Evolutionary conservation across 2,113 vertebrate genomes (phyloP).

Genomic region (Balaeniceps rex): DNA sequence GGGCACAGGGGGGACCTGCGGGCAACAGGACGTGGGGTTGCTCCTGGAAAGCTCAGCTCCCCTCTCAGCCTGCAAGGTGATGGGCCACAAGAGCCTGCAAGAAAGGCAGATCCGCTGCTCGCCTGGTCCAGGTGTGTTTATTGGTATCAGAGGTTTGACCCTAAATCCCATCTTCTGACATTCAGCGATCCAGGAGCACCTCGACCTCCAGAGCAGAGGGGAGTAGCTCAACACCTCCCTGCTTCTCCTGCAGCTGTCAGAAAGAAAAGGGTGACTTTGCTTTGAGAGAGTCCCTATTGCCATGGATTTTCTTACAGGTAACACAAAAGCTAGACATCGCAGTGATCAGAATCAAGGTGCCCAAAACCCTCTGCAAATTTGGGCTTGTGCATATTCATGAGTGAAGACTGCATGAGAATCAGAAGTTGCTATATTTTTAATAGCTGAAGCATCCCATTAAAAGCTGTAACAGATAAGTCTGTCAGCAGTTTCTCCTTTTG

Average conservation of each 20-base stretch:
- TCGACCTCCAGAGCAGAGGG: not conserved
- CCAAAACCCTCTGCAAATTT: not conserved
- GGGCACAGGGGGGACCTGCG: rapidly evolving
- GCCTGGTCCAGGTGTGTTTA: not conserved
- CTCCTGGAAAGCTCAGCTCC: not conserved
- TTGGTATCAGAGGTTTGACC: not conserved
- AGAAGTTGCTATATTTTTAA: not conserved
- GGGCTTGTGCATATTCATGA: not conserved
- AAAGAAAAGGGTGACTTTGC: not conserved
- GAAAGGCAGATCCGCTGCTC: not conserved
- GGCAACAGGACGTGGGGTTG: too few species aligned
- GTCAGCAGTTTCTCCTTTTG: not conserved
- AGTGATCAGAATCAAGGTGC: not conserved
- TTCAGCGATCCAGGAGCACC: not conserved
- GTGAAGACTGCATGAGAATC: not conserved
- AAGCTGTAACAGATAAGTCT: not conserved
- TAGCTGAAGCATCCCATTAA: not conserved
- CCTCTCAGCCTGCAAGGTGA: not conserved
- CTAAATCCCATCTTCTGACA: not conserved
- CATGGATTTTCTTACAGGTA: not conserved
- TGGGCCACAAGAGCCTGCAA: not conserved
- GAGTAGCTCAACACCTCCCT: not conserved
- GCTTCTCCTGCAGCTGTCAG: not conserved
- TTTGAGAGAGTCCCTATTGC: not conserved
- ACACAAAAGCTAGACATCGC: not conserved